Conservation (phyloP, 2,888 invertebrate genomes). For the Bhutanitis thaidina region DNA sequence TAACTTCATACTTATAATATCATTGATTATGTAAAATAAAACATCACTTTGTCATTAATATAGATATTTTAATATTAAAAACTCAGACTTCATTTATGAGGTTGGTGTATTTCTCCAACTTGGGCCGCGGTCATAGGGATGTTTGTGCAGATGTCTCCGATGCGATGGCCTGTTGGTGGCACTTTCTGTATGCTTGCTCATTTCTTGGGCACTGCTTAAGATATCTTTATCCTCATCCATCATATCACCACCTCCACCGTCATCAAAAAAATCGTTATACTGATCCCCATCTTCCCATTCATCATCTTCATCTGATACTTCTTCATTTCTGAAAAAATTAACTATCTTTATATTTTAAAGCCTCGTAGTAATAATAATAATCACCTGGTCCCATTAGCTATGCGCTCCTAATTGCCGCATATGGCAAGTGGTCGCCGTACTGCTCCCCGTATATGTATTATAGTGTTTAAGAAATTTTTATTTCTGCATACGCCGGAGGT, state of each 20-base stretch:
- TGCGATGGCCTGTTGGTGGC: constrained; percentile 48
- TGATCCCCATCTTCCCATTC: constrained; percentile 55
- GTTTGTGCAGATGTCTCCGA: constrained; percentile 75
- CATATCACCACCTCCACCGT: constrained; percentile 52
- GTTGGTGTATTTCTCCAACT: constrained; percentile 29
- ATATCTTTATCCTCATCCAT: constrained; percentile 57
- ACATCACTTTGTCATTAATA: constrained; percentile 25
- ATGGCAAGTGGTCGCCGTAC: too few species aligned
- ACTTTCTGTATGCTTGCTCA: constrained; percentile 34
- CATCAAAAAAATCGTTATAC: constrained; percentile 48
- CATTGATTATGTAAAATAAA: too few species aligned
- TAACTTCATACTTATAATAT: too few species aligned
- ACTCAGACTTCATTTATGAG: constrained; percentile 16
- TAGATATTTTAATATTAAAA: constrained; percentile 21
- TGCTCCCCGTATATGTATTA: too few species aligned
- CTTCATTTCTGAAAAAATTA: constrained; percentile 42
- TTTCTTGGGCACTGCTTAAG: constrained; percentile 32
- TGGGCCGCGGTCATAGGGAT: constrained; percentile 72
- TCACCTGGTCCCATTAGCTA: too few species aligned
- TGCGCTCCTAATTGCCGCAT: too few species aligned
- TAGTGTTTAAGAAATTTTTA: too few species aligned
- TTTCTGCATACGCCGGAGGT: too few species aligned
- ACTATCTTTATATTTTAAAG: too few species aligned
- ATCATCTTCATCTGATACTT: constrained; percentile 51
- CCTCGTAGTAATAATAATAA: too few species aligned